phyloP scores from a whole-genome alignment of 1,140 invertebrate species.

The Wasmannia auropunctata region DNA sequence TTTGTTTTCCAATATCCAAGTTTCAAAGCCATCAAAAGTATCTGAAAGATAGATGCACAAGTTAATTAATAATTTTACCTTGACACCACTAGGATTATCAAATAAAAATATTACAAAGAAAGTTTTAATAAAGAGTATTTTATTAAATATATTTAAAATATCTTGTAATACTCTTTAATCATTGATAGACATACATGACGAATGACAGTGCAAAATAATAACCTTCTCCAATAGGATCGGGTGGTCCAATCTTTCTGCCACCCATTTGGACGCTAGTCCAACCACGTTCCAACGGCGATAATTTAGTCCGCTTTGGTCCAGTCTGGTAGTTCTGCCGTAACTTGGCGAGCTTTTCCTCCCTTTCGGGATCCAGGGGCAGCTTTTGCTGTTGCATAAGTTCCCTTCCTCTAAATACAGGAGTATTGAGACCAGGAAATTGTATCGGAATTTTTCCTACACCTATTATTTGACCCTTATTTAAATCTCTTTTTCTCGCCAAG shows the following conservation, averaged over 20 bases:
- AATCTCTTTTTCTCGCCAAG: conserved; percentile 91
- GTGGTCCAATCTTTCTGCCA: conserved; percentile 94
- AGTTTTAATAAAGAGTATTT: too few species aligned
- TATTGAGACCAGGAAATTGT: conserved; percentile 96
- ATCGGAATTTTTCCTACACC: conserved; percentile 94
- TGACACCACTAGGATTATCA: too few species aligned
- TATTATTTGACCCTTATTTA: conserved; percentile 96
- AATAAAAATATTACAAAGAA: too few species aligned
- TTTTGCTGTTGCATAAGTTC: conserved; percentile 90
- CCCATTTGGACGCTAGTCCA: conserved; percentile 94
- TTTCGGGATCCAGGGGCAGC: conserved; percentile 90
- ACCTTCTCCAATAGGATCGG: conserved; percentile 93
- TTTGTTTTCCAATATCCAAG: conserved; percentile 93
- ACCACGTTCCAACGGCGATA: conserved; percentile 94
- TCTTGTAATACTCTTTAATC: too few species aligned
- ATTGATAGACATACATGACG: too few species aligned
- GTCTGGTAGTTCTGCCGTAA: conserved; percentile 89
- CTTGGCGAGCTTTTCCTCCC: conserved; percentile 89
- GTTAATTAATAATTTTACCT: too few species aligned
- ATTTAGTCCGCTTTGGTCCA: conserved; percentile 86
- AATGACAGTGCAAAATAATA: neutral
- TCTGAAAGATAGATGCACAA: conserved; percentile 86
- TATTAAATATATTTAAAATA: too few species aligned
- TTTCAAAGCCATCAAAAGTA: conserved; percentile 94
- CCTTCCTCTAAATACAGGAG: conserved; percentile 92